Evolutionary conservation across 2,888 invertebrate species (phyloP), one percentile per base, ranked within the genome.

Genomic region (Clivina fossor): DNA sequence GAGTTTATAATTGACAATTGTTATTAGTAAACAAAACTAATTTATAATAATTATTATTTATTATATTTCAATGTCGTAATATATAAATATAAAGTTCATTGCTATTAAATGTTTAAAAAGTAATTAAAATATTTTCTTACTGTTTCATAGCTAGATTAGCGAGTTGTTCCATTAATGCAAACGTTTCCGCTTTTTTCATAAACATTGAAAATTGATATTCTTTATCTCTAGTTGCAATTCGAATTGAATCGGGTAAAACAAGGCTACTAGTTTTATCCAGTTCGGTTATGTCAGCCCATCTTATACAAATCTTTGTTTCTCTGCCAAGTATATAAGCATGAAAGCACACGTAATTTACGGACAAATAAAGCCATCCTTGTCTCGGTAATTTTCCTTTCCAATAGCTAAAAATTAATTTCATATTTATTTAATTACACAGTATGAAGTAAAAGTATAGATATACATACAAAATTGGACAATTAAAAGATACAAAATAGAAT

Each of bases 331-430:
- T 86, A 69, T 91, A 94, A 0, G 97, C 92, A 73, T 97, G 90
- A 76, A 98, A 99, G 71, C 95, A 95, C 71, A 97, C 81, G 72
- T 94, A 93, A 71, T 95, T 93, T 26, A 98, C 87, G 15, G 96
- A 95, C n/a, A 98, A 80, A 71, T 97, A 99, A 71, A 98, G 79
- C 87, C 94, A 93, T 24, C 98, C 98, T 77, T 97, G 97, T n/a
- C 92, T 79, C 0, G 96, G 97, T 63, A 98, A 79, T 71, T 86
- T 86, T 26, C 91, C 88, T 74, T 93, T 94, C 86, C 93, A 91
- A 69, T 92, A 95, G 69, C 96, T 96, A 70, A 69, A 33, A 54
- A 30, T 11, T 46, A 38, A 51, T 9, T 50, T 28, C 4, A 26
- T 32, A 20, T 26, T 9, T 37, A 24, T 26, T 20, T 18, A n/a